Conservation (phyloP, 1,140 invertebrate genomes). For the Pseudomyrmex pallidus region DNA sequence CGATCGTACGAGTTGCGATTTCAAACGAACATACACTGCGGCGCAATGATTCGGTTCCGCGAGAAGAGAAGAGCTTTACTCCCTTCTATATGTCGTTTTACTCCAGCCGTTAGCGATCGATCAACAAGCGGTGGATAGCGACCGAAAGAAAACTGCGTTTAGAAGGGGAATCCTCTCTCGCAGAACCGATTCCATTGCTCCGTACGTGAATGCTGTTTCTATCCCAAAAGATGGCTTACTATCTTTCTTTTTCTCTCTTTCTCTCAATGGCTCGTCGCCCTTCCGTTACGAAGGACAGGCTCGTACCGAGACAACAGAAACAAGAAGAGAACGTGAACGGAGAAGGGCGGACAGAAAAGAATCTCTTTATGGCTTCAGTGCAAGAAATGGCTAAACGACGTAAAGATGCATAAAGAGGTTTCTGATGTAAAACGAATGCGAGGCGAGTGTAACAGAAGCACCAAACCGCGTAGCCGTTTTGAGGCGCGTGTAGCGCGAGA, state of each 20-base stretch:
- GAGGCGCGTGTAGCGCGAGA: too few relatives aligned
- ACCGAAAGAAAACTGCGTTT: too few relatives aligned
- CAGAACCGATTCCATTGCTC: too few relatives aligned
- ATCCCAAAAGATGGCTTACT: not conserved
- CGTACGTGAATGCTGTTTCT: not conserved
- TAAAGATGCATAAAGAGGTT: constrained; percentile 26
- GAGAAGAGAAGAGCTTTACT: too few relatives aligned
- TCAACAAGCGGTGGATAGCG: too few relatives aligned
- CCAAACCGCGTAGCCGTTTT: too few relatives aligned
- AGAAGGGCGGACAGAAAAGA: not conserved
- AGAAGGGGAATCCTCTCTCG: too few relatives aligned
- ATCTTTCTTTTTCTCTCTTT: not conserved
- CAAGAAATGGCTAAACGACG: constrained; percentile 15
- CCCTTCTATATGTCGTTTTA: too few relatives aligned
- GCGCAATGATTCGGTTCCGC: too few relatives aligned
- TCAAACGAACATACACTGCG: too few relatives aligned
- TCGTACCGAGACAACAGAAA: constrained; percentile 4
- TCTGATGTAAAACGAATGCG: constrained; percentile 30
- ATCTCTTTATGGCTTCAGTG: constrained; percentile 36
- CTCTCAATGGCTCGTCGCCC: constrained; percentile 19
- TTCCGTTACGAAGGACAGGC: constrained; percentile 36
- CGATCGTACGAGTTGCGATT: too few relatives aligned
- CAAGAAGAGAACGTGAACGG: not conserved
- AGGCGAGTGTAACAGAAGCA: not conserved
- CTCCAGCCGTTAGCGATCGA: too few relatives aligned